A percentile compares a stretch with the other conserved stretches of the same genome.
Evolutionary conservation across 2,113 vertebrate genomes (phyloP).

Genomic region (Rhea americana): DNA sequence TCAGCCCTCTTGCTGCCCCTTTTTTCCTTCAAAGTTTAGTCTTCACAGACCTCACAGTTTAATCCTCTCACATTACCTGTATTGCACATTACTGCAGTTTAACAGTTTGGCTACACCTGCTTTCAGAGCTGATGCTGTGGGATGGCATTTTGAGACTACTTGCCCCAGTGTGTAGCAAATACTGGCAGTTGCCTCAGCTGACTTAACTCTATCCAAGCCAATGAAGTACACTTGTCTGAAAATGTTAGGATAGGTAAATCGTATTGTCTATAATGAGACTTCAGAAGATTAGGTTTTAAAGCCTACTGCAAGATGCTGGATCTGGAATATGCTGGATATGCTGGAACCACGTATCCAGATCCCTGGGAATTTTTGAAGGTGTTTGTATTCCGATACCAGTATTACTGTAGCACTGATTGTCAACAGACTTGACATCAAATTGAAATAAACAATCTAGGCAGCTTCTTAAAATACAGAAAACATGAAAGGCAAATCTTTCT

Average conservation of each 20-base stretch:
- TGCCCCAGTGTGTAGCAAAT: background rate
- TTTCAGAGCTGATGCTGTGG: background rate
- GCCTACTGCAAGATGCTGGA: background rate
- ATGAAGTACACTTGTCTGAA: background rate
- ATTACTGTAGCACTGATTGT: background rate
- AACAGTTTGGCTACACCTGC: background rate
- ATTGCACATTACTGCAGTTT: background rate
- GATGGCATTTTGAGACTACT: background rate
- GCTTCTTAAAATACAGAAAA: slow-evolving; percentile 10
- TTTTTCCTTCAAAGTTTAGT: background rate
- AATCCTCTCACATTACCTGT: background rate
- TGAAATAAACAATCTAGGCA: slow-evolving; percentile 6
- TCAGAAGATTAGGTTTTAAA: background rate
- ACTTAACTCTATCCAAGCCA: background rate
- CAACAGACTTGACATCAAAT: background rate
- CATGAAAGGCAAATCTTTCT: background rate
- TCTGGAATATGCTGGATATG: background rate
- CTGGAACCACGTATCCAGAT: background rate
- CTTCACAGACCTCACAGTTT: background rate
- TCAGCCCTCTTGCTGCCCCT: slow-evolving; percentile 42
- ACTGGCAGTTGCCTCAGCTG: background rate
- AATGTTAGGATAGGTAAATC: background rate
- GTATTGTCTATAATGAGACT: background rate
- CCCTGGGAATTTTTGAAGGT: background rate
- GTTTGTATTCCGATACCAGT: background rate